A percentile compares a stretch with the other conserved stretches of the same genome.
These are phyloP conservation scores for Pedetes capensis DNA, from an alignment of 2,113 vertebrate species.

Conservation along the genomic window DNA sequence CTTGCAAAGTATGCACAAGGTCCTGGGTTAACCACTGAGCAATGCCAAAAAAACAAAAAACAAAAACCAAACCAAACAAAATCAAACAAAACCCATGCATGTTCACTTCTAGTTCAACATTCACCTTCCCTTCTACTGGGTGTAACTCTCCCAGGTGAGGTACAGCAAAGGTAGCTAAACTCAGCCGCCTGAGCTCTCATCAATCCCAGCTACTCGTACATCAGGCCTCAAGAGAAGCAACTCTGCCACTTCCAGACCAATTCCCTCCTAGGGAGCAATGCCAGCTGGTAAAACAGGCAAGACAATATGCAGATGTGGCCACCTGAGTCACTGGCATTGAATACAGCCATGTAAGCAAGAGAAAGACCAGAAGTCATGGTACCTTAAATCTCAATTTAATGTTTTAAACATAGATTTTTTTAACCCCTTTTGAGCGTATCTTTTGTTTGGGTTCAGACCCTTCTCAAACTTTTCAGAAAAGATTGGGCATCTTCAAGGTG, in stretches of 20 bases:
- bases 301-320: neutral
- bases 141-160: neutral
- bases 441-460: neutral
- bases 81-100: no score
- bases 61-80: no score
- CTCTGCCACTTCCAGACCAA: neutral
- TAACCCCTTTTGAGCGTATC: neutral
- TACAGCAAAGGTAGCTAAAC: neutral
- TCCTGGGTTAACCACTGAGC: no score
- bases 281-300: neutral
- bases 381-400: neutral
- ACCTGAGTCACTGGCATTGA: neutral
- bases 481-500: neutral
- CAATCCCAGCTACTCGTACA: neutral
- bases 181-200: neutral
- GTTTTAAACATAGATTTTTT: neutral
- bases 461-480: neutral
- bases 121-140: neutral
- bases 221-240: neutral
- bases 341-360: neutral
- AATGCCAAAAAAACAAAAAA: no score
- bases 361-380: neutral
- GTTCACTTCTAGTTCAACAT: neutral
- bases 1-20: no score
- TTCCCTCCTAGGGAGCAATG: neutral